phyloP scores from a whole-genome alignment of 2,888 invertebrate species.

The Celastrina argiolus region DNA sequence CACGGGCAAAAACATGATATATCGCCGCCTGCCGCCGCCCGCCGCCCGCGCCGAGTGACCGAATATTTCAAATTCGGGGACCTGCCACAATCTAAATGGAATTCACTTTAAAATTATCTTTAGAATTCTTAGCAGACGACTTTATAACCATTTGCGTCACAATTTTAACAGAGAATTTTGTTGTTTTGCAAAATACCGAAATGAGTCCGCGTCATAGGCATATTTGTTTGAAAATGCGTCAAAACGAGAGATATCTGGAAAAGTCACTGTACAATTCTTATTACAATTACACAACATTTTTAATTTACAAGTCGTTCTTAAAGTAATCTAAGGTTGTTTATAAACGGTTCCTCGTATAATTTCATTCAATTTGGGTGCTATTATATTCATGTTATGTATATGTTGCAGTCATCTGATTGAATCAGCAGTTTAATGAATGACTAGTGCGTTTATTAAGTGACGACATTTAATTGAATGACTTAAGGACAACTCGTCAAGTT shows the following conservation, averaged over 20 bases:
- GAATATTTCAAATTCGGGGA: slow-evolving; percentile 71
- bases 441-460: no score
- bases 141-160: slow-evolving; percentile 45
- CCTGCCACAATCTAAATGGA: slow-evolving; percentile 68
- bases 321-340: neutral
- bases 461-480: no score
- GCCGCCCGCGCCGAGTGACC: slow-evolving; percentile 47
- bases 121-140: slow-evolving; percentile 54
- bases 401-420: no score
- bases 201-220: neutral
- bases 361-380: neutral
- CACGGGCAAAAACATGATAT: slow-evolving; percentile 73
- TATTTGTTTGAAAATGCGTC: neutral
- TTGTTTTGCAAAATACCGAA: neutral
- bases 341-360: neutral
- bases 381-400: neutral
- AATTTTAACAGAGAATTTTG: slow-evolving; percentile 25
- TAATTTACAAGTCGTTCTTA: neutral
- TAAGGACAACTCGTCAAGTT: no score
- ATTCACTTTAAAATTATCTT: slow-evolving; percentile 63
- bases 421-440: no score
- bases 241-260: neutral
- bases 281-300: neutral
- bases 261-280: no score
- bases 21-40: slow-evolving; percentile 53